phyloP scores from a whole-genome alignment of 2,888 invertebrate genomes.

The Thera britannica region DNA sequence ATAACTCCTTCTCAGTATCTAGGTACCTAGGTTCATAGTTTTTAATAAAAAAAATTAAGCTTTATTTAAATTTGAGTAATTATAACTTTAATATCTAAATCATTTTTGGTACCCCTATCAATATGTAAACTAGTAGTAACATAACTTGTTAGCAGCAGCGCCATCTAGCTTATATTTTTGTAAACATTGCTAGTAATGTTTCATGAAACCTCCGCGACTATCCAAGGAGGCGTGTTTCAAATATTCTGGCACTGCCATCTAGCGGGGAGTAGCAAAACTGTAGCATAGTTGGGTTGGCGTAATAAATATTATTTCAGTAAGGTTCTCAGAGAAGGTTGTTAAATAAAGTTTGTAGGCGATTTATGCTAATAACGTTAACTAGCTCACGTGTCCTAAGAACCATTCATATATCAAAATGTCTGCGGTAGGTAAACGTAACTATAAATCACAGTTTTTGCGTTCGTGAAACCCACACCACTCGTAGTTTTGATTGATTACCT shows the following conservation, averaged over 20 bases:
- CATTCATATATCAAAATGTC: conserved; percentile 8
- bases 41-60: too few relatives aligned
- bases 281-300: neutral
- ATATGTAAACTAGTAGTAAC: too few relatives aligned
- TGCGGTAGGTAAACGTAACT: conserved; percentile 15
- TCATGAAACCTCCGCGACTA: neutral
- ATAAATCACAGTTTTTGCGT: conserved; percentile 19
- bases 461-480: conserved; percentile 4
- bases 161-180: conserved; percentile 22
- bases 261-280: conserved; percentile 54
- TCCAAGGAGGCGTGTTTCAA: neutral
- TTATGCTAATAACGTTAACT: too few relatives aligned
- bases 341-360: neutral
- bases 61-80: too few relatives aligned
- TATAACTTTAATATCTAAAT: too few relatives aligned
- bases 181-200: conserved; percentile 9
- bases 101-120: too few relatives aligned
- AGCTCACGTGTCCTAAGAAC: neutral
- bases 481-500: conserved; percentile 14
- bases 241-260: conserved; percentile 20
- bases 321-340: neutral
- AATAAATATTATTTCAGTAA: neutral
- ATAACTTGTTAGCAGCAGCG: neutral
- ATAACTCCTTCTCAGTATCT: too few relatives aligned
- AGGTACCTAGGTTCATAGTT: too few relatives aligned